Percentiles rank a stretch among this genome's conserved stretches.
phyloP scores from a whole-genome alignment of 1,140 invertebrate species.

The Cryptotermes secundus region DNA sequence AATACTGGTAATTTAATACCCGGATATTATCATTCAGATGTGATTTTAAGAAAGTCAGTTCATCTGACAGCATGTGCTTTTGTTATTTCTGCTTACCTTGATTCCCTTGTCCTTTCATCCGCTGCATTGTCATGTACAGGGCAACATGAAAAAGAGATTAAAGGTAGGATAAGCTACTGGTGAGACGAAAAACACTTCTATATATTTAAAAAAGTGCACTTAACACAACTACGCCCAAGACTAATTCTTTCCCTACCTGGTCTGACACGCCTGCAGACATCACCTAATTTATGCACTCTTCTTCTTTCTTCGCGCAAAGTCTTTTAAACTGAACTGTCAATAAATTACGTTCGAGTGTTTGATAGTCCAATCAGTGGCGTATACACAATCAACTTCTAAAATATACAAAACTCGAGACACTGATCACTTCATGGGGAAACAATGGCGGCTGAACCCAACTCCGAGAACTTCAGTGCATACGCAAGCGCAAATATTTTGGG shows the following conservation, averaged over 20 bases:
- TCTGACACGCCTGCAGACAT: conserved; percentile 53
- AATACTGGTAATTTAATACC: background rate
- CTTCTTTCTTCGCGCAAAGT: conserved; percentile 35
- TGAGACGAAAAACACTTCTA: background rate
- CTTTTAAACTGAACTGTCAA: conserved; percentile 33
- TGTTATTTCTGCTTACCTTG: conserved; percentile 57
- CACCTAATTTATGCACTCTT: conserved; percentile 41
- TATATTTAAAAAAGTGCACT: background rate
- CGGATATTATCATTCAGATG: background rate
- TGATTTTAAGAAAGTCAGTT: conserved; percentile 18
- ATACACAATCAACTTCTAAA: conserved; percentile 36
- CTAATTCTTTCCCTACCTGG: conserved; percentile 43
- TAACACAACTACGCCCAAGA: conserved; percentile 37
- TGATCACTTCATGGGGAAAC: conserved; percentile 35
- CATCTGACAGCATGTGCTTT: background rate
- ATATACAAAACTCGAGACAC: conserved; percentile 36
- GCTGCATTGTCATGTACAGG: conserved; percentile 55
- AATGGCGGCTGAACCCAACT: conserved; percentile 37
- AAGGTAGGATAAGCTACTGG: background rate
- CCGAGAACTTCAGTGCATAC: conserved; percentile 28
- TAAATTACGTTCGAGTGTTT: conserved; percentile 26
- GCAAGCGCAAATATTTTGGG: conserved; percentile 25
- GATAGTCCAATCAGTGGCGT: conserved; percentile 28
- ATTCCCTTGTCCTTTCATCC: conserved; percentile 89
- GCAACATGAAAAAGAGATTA: conserved; percentile 41